Conservation (phyloP, 1,140 invertebrate species). For the Schlechtendalia chinensis region DNA sequence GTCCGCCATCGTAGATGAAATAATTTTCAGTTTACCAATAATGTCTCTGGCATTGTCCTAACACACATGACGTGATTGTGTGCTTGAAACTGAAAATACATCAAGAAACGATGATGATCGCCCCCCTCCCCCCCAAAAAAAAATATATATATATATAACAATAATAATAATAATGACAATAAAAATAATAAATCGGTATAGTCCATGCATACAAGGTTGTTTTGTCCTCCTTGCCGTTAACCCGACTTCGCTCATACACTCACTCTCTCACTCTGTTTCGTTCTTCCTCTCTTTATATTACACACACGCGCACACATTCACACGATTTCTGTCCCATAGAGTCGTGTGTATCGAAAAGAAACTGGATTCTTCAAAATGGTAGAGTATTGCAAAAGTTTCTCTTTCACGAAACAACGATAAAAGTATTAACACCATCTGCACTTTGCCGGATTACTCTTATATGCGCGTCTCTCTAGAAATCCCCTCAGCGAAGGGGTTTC, state of each 20-base stretch:
- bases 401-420: constrained; percentile 32
- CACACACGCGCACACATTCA: too few relatives aligned
- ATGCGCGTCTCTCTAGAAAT: not conserved
- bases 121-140: too few relatives aligned
- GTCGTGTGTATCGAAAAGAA: not conserved
- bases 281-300: not conserved
- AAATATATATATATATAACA: not conserved
- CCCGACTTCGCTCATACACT: too few relatives aligned
- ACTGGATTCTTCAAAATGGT: constrained; percentile 30
- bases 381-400: constrained; percentile 32
- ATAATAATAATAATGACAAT: too few relatives aligned
- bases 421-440: constrained; percentile 42
- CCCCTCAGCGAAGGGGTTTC: not conserved
- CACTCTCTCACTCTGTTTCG: not conserved
- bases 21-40: constrained; percentile 30
- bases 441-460: constrained; percentile 39
- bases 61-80: not conserved
- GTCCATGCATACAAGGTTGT: too few relatives aligned
- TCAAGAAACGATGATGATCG: not conserved
- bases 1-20: constrained; percentile 6
- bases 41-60: not conserved
- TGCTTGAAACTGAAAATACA: not conserved
- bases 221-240: too few relatives aligned
- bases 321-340: not conserved
- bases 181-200: not conserved